These are phyloP conservation scores for Ploceus nigricollis DNA, from an alignment of 2,113 vertebrate species.

Conservation along the genomic window DNA sequence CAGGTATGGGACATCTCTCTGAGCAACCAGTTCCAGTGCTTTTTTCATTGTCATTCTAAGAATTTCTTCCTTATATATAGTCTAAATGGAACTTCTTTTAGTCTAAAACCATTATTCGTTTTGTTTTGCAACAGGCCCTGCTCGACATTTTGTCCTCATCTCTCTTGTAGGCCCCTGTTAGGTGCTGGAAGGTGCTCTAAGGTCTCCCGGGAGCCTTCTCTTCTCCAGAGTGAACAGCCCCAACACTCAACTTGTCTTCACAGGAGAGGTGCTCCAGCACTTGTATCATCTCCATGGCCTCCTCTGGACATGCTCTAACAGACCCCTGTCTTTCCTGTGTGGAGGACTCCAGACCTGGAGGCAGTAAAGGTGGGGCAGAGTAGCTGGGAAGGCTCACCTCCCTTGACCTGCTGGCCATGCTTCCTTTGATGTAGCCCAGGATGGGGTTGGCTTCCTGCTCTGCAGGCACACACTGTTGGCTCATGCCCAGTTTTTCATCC, in stretches of 20 bases:
- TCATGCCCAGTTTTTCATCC: neutral
- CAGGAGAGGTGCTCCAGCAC: neutral
- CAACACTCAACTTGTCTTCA: neutral
- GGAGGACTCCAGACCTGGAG: neutral
- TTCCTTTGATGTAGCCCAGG: neutral
- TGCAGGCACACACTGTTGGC: accelerated
- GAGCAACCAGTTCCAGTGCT: neutral
- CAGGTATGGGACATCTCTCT: neutral
- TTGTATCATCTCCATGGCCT: neutral
- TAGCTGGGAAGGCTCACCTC: neutral
- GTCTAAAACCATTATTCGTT: neutral
- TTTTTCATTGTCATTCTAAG: neutral
- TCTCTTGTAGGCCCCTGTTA: neutral
- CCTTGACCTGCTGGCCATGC: neutral
- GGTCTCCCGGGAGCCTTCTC: neutral
- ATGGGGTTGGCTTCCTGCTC: neutral
- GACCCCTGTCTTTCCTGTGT: neutral
- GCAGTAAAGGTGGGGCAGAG: neutral
- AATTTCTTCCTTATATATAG: neutral
- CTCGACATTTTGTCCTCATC: neutral
- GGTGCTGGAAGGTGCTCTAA: neutral
- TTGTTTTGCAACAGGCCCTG: neutral
- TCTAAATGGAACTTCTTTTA: neutral
- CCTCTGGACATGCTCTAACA: neutral
- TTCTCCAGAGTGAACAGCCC: neutral